Conservation (phyloP, 2,113 vertebrate species). For the Notarius quadriscutis region DNA sequence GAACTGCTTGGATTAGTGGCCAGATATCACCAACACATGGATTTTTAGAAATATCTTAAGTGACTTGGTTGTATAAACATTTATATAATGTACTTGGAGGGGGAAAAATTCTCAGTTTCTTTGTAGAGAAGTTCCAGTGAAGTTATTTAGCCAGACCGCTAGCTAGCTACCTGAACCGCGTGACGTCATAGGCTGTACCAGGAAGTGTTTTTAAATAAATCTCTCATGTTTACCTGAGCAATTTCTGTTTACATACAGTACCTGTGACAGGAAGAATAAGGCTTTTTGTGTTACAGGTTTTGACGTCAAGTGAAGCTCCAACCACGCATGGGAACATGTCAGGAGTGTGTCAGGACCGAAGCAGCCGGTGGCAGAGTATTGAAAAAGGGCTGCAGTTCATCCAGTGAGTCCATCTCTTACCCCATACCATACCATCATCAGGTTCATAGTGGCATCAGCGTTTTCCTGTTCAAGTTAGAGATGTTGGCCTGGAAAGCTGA, state of each 20-base stretch:
- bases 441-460: neutral
- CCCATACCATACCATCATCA: neutral
- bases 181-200: neutral
- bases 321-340: conserved; percentile 84
- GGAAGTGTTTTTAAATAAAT: neutral
- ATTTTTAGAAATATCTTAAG: neutral
- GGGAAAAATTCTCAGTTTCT: neutral
- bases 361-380: conserved; percentile 88
- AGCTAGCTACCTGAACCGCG: neutral
- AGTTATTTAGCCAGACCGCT: neutral
- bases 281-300: conserved; percentile 69
- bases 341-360: conserved; percentile 82
- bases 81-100: neutral
- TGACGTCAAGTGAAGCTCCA: conserved; percentile 60
- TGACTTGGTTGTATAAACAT: neutral
- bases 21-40: no score
- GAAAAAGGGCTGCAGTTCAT: conserved; percentile 94
- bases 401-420: conserved; percentile 78
- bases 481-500: neutral
- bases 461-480: neutral
- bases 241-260: neutral
- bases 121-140: neutral
- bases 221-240: neutral
- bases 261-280: no score
- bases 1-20: neutral